phyloP scores from a whole-genome alignment of 2,888 invertebrate genomes.

The Torymus texanus region DNA sequence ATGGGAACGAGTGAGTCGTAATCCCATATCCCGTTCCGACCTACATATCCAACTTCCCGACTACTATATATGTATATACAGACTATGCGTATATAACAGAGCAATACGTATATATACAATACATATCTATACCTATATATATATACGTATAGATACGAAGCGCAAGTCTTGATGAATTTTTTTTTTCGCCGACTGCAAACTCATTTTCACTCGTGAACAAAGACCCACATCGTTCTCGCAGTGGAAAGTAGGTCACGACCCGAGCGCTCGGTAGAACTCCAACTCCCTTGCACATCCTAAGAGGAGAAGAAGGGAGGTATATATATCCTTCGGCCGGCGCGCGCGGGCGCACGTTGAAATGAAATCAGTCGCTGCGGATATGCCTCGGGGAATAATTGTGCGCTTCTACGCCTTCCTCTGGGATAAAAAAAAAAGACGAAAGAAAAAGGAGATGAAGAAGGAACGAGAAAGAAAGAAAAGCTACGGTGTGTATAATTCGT shows the following conservation, averaged over 20 bases:
- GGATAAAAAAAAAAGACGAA: too few relatives aligned
- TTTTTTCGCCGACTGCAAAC: constrained; percentile 32
- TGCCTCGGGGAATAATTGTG: constrained; percentile 54
- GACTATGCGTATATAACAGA: not conserved
- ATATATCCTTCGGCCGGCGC: not conserved
- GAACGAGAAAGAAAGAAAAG: too few relatives aligned
- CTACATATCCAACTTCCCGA: not conserved
- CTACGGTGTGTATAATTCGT: too few relatives aligned
- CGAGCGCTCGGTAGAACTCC: not conserved
- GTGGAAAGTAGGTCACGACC: constrained; percentile 44
- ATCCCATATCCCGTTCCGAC: not conserved
- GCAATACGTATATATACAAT: not conserved
- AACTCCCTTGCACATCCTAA: too few relatives aligned
- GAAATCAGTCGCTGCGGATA: constrained; percentile 50
- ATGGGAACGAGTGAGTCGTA: not conserved
- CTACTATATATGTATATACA: too few relatives aligned
- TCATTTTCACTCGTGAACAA: constrained; percentile 20
- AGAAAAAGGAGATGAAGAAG: too few relatives aligned
- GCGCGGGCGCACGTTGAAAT: constrained; percentile 51
- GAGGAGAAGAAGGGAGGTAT: too few relatives aligned
- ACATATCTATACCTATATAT: not conserved
- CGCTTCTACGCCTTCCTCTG: not conserved
- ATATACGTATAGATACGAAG: not conserved
- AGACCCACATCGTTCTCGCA: not conserved
- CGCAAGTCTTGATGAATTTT: constrained; percentile 38